Conservation (phyloP, 2,113 vertebrate genomes). For the Phyllopteryx taeniolatus region DNA sequence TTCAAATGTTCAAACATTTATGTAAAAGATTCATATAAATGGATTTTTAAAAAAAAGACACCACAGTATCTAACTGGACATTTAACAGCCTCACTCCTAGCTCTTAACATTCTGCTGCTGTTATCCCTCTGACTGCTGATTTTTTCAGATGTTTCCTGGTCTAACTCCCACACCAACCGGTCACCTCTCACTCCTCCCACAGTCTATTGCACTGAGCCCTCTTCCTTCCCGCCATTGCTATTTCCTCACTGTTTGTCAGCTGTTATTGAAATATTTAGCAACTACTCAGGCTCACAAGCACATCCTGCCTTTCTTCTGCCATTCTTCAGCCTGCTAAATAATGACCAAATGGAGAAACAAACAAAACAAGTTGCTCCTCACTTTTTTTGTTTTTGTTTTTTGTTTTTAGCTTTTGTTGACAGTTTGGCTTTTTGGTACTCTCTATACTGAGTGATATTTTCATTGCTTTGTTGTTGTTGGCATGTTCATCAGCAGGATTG, state of each 20-base stretch:
- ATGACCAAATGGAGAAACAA: no score
- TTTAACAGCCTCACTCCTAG: constrained; percentile 10
- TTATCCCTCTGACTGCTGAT: constrained; percentile 31
- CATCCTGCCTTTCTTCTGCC: constrained; percentile 20
- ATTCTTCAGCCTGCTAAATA: no score
- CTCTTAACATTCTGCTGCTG: constrained; percentile 30
- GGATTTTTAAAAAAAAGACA: background rate
- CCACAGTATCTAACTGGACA: constrained; percentile 13
- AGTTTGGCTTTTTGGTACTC: no score
- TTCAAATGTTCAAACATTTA: no score
- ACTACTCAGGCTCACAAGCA: constrained; percentile 37
- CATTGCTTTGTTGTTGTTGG: no score
- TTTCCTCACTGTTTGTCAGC: constrained; percentile 34
- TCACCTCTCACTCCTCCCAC: constrained; percentile 39
- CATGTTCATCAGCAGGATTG: no score
- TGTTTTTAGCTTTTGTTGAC: no score
- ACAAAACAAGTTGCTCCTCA: no score
- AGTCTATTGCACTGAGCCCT: constrained; percentile 22
- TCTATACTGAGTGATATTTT: no score
- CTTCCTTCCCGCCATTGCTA: constrained; percentile 15
- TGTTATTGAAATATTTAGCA: constrained; percentile 68
- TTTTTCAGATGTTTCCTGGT: constrained; percentile 50
- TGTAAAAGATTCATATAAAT: background rate
- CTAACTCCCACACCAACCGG: constrained; percentile 52
- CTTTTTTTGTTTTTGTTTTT: no score